Evolutionary conservation across 2,113 vertebrate species (phyloP).

Genomic region (Azemiops feae): DNA sequence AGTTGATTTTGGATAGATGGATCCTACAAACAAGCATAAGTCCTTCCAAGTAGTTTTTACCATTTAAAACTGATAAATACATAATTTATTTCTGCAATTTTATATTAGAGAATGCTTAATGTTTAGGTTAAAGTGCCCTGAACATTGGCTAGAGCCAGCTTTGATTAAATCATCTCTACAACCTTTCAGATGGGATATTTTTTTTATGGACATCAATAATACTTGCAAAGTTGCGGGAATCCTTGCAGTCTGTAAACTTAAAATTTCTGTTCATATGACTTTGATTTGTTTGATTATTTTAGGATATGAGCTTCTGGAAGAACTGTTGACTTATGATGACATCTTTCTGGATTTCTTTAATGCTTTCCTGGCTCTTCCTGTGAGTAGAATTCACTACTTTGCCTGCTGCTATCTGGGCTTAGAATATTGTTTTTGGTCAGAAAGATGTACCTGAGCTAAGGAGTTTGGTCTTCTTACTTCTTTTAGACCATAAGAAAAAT

Average conservation of each 20-base stretch:
- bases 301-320: constrained; percentile 42
- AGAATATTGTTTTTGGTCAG: not conserved
- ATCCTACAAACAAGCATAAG: not conserved
- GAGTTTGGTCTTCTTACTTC: not conserved
- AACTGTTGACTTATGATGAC: constrained; percentile 49
- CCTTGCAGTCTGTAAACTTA: not conserved
- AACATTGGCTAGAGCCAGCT: not conserved
- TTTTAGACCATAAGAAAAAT: not conserved
- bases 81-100: not conserved
- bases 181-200: not conserved
- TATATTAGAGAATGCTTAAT: not conserved
- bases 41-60: not conserved
- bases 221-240: not conserved
- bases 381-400: constrained; percentile 20
- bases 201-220: not conserved
- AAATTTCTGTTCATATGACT: not conserved
- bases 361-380: constrained; percentile 42
- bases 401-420: not conserved
- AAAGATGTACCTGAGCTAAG: not conserved
- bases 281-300: not conserved
- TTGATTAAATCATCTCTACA: not conserved
- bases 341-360: constrained; percentile 54
- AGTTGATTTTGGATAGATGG: not conserved
- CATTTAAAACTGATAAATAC: not conserved
- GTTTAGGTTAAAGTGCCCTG: not conserved